A percentile compares a stretch with the other conserved stretches of the same genome.
phyloP scores from a whole-genome alignment of 2,113 vertebrate genomes.

The Castor canadensis region DNA sequence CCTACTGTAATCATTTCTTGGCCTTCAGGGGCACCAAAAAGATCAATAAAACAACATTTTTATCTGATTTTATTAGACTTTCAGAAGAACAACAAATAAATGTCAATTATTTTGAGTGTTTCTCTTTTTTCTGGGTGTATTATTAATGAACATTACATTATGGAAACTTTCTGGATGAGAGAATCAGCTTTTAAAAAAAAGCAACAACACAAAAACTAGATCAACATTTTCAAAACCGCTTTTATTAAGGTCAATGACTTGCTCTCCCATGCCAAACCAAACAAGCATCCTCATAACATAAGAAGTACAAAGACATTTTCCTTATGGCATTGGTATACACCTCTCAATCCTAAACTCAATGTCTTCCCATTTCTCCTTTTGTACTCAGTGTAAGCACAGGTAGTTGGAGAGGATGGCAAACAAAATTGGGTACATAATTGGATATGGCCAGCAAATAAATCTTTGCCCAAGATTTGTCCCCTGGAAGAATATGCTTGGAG shows the following conservation, averaged over 20 bases:
- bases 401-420: neutral
- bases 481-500: neutral
- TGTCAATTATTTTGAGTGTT: conserved; percentile 9
- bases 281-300: neutral
- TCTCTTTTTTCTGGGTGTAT: neutral
- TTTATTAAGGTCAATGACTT: neutral
- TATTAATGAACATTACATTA: neutral
- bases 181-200: neutral
- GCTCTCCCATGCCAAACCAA: neutral
- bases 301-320: neutral
- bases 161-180: conserved; percentile 35
- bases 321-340: neutral
- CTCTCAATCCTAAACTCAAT: neutral
- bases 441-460: neutral
- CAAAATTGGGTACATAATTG: neutral
- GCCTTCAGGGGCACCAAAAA: neutral
- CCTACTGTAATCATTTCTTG: neutral
- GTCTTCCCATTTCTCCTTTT: neutral
- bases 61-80: conserved; percentile 7
- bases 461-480: neutral
- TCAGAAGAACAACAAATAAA: neutral
- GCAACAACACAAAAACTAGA: neutral
- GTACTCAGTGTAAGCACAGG: neutral
- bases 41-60: neutral
- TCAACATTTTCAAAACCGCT: neutral